Evolutionary conservation across 1,140 invertebrate species (phyloP).

Genomic region (Globodera ellingtonae): DNA sequence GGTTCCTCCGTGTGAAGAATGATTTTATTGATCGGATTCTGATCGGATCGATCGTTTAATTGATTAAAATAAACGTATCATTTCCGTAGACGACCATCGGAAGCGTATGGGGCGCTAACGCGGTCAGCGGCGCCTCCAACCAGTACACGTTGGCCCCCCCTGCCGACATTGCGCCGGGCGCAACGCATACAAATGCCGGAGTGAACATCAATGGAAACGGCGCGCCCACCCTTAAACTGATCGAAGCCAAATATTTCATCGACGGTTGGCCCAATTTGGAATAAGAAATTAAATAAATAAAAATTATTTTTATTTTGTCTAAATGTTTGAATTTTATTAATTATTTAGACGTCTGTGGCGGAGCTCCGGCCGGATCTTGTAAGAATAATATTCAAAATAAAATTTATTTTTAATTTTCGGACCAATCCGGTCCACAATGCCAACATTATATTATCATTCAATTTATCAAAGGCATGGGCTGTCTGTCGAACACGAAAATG

Average conservation of each 20-base stretch:
- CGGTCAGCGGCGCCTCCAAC: neutral
- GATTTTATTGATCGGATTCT: no score
- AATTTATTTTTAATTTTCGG: no score
- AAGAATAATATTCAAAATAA: neutral
- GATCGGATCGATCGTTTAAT: no score
- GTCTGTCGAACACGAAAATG: conserved; percentile 6
- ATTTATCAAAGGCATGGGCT: conserved; percentile 1
- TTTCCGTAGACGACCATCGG: neutral
- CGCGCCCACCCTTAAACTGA: neutral
- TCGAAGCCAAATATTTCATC: neutral
- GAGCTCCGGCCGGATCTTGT: neutral
- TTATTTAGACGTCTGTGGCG: no score
- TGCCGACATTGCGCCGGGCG: neutral
- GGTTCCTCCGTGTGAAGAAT: no score
- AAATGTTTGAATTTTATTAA: neutral
- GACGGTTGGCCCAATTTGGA: neutral
- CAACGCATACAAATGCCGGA: neutral
- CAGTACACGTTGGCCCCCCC: neutral
- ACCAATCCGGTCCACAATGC: no score
- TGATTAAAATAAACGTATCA: no score
- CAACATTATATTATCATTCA: neutral
- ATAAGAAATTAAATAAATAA: no score
- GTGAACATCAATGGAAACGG: conserved; percentile 12
- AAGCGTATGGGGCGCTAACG: neutral
- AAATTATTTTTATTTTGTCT: neutral